A percentile compares a stretch with the other conserved stretches of the same genome.
Conservation (phyloP, 2,797 vertebrate genomes). For the Myripristis jacobus region DNA sequence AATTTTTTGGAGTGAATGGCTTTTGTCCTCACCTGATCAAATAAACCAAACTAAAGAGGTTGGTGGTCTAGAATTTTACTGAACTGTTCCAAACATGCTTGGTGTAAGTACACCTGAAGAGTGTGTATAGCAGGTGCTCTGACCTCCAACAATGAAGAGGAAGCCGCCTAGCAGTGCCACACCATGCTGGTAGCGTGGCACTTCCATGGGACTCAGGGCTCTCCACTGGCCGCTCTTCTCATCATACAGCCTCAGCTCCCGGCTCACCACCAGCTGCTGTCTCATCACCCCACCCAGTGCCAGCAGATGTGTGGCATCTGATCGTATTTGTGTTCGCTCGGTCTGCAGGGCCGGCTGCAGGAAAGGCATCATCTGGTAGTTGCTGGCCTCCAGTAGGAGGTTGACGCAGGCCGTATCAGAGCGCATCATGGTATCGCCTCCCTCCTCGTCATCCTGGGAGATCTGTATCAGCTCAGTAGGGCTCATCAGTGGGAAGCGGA, state of each 20-base stretch:
- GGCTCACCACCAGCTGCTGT: conserved; percentile 87
- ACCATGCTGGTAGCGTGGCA: conserved; percentile 86
- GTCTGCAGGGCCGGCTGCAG: conserved; percentile 86
- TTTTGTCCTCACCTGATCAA: too few species aligned
- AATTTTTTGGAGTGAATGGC: too few species aligned
- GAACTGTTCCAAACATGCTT: too few species aligned
- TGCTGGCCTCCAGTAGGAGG: conserved; percentile 88
- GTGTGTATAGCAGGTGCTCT: conserved; percentile 52
- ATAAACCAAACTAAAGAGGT: too few species aligned
- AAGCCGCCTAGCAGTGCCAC: conserved; percentile 86
- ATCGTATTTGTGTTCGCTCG: conserved; percentile 84
- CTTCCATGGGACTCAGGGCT: conserved; percentile 85
- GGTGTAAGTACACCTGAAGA: neutral
- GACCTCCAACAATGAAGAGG: conserved; percentile 87
- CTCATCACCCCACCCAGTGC: conserved; percentile 86
- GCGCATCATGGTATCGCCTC: conserved; percentile 75
- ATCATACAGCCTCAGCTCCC: conserved; percentile 84
- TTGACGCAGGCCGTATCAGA: conserved; percentile 82
- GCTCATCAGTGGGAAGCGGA: conserved; percentile 87
- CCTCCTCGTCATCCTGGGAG: conserved; percentile 82
- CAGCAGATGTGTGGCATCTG: conserved; percentile 81
- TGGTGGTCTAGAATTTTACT: too few species aligned
- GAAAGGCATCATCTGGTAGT: conserved; percentile 89
- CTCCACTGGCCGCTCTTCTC: conserved; percentile 78
- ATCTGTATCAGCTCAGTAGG: conserved; percentile 85